Base-by-base conservation (phyloP, 2,888 invertebrate genomes). In the Pristionchus mayeri region DNA sequence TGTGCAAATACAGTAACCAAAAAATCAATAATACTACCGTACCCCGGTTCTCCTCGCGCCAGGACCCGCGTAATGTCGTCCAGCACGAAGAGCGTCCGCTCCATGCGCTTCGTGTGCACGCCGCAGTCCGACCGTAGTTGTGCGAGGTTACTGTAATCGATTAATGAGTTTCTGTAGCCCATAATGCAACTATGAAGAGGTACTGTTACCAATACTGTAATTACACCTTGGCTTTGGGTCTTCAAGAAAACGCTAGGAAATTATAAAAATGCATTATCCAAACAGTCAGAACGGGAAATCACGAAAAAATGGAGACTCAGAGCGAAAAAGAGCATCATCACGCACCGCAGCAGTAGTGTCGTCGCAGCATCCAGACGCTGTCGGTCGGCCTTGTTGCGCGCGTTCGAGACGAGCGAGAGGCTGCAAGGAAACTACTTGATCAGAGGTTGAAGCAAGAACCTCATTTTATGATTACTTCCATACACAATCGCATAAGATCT, bases 131-230 rank as follows among this genome's bases (percentile, higher is more conserved):
- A 75, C 60, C 91, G 85, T 2, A 94, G 93, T 93, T 98, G 98
- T 0, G 96, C 96, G 87, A 98, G 96, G 93, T 98, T 97, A 94
- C 87, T 81, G 60, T 50, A 71, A 40, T 24, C 44, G 24, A 37
- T 37, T 40, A 11, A 71, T 44, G 30, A 40, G 4, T n/a, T n/a
- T n/a, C n/a, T n/a, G n/a, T n/a, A n/a, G n/a, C n/a, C 34, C 16
- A 18, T 27, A 27, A 27, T 60, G 3, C 24, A 60, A 4, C 24
- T n/a, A 27, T 9, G 2, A 21, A 27, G 21, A 11, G 2, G 67
- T 18, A 30, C 3, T 34, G 30, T n/a, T 30, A 63, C n/a, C 13
- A 60, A 27, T 60, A 60, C 30, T 3, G 34, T 67, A 67, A 30
- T 67, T 2, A n/a, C n/a, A n/a, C n/a, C n/a, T n/a, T n/a, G n/a